These are phyloP conservation scores for Darevskia mixta DNA, from an alignment of 2,797 vertebrate genomes.

Conservation along the genomic window DNA sequence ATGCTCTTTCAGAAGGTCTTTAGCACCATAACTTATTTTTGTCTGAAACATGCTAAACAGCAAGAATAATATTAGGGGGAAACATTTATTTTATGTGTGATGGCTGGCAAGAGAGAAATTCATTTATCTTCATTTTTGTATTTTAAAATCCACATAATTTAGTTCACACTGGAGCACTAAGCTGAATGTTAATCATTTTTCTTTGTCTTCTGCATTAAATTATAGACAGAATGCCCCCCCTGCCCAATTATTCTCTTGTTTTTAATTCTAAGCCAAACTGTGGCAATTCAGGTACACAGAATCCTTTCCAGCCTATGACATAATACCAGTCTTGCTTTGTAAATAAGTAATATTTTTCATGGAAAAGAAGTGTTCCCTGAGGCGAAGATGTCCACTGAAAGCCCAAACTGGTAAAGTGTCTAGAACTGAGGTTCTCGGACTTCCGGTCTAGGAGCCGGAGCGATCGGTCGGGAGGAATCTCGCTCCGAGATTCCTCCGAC, in stretches of 20 bases:
- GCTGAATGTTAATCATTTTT: slow-evolving; percentile 71
- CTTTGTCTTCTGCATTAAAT: slow-evolving; percentile 65
- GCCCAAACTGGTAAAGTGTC: too few relatives aligned
- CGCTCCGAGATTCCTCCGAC: too few relatives aligned
- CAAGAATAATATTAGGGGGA: slow-evolving; percentile 67
- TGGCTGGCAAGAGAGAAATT: slow-evolving; percentile 66
- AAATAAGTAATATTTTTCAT: background rate
- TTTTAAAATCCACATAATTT: slow-evolving; percentile 75
- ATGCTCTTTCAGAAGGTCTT: slow-evolving; percentile 53
- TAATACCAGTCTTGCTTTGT: background rate
- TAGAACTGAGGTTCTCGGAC: too few relatives aligned
- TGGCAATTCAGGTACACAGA: background rate
- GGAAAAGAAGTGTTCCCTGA: background rate
- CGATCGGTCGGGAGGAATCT: too few relatives aligned
- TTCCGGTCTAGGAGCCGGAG: too few relatives aligned
- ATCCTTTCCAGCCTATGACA: background rate
- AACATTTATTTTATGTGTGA: slow-evolving; percentile 73
- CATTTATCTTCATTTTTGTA: slow-evolving; percentile 76
- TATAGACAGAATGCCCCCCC: slow-evolving; percentile 39
- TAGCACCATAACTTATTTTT: slow-evolving; percentile 67
- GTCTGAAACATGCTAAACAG: slow-evolving; percentile 60
- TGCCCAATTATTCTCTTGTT: slow-evolving; percentile 26
- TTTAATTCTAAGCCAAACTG: slow-evolving; percentile 64
- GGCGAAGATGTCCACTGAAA: too few relatives aligned
- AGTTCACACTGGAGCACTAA: slow-evolving; percentile 64